Evolutionary conservation across 2,888 invertebrate species (phyloP), one percentile per base, ranked within the genome.

Genomic region (Molorchus minor): DNA sequence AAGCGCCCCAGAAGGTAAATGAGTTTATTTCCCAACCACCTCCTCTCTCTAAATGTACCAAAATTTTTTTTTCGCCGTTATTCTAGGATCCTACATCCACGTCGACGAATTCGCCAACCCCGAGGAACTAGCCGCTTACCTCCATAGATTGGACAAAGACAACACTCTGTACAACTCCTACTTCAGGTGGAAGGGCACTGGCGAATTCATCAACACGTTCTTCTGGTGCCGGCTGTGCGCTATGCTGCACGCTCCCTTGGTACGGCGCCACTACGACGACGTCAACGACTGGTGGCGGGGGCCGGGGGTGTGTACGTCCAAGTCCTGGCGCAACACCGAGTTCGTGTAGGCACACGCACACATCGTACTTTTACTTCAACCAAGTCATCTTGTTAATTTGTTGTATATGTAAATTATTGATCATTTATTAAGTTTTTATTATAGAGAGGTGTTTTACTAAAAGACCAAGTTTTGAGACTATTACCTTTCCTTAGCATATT

Each of bases 241-340:
- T 3, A 87, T 93, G 88, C 81, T 93, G 65, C 93, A 94, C 79
- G 91, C 91, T 1, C 83, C 83, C 47, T 78, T 82, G 41, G 74
- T 70, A 57, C 74, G 71, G 58, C 83, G 84, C 73, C 86, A 87
- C 79, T 94, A 93, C 82, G 83, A 85, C 46, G 93, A 96, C 80
- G 87, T 96, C 61, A 94, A 96, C 79, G 89, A 90, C 64, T 97
- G 97, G 96, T 96, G 96, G 96, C 86, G 95, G 64, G 91, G 91
- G 1, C 84, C 86, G 0, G 88, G 88, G 62, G 86, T 92, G 10
- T 95, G 95, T 81, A 92, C 92, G 45, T 85, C 87, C 21, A 86
- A 85, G 55, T 89, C 89, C 1, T 91, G 91, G 91, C 70, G 80
- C 41, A 77, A 77, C 57, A 64, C 74, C 17, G 75, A 75, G 49